Base-by-base conservation (phyloP, 64 coral and sea anemone species). In the Montipora sp. region DNA sequence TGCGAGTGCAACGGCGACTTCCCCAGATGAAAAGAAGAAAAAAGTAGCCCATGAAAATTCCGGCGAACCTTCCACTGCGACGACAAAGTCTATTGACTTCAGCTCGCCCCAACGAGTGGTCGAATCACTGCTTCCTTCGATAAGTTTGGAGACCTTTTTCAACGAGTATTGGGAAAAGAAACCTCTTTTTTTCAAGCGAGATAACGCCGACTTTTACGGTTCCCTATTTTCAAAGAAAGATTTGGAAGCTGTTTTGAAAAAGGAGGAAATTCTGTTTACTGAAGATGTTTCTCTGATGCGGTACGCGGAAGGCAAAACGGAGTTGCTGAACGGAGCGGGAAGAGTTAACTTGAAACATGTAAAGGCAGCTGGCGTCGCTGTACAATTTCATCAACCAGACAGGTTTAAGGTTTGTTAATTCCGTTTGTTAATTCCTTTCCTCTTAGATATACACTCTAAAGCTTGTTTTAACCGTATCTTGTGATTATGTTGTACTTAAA, bases 301-400 rank as follows among this genome's bases (percentile, higher is more conserved):
- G 24, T 98, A 94, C 51, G 92, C 86, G 3, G 95, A 88, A 9
- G 92, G 89, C 7, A 90, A 98, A 72, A 98, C 94, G 50, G 83
- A 94, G 55, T 87, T 91, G 48, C 50, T 98, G 73, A 98, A 94
- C 48, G 69, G 77, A 43, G 87, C 75, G 3, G 69, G 45, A 13
- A 78, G 44, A 44, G 63, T 98, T 9, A 77, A 80, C 14, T 22
- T 49, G 82, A 94, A 94, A 75, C 78, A 94, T 44, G 19, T 98
- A 8, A 94, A 94, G 43, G 89, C 79, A 8, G 7, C 55, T 49
- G 91, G 91, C 8, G 95, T 93, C 8, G 81, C 95, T 10, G 65
- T 98, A 16, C 95, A 98, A 59, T 92, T 98, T 84, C 95, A 98
- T 19, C 95, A 98, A 48, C 95, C 95, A 2, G 92, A 98, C 11